These are phyloP conservation scores for Morpho achilles DNA, from an alignment of 2,888 invertebrate genomes.

Conservation along the genomic window DNA sequence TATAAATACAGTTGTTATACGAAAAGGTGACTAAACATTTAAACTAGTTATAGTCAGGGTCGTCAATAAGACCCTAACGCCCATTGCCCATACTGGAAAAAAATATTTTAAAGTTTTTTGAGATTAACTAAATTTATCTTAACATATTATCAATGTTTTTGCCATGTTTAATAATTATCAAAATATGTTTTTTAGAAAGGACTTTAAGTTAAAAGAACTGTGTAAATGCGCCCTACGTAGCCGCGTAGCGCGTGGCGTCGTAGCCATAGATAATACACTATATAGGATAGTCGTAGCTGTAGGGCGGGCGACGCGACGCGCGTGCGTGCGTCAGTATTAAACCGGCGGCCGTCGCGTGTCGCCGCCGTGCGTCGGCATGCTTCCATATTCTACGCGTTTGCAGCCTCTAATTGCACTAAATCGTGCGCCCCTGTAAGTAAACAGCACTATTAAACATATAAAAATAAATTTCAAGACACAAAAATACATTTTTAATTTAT, in stretches of 20 bases:
- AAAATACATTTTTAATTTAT: slow-evolving; percentile 39
- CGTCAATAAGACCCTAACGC: too few relatives aligned
- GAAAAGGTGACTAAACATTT: too few relatives aligned
- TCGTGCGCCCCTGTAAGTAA: slow-evolving; percentile 75
- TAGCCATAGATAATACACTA: too few relatives aligned
- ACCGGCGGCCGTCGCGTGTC: slow-evolving; percentile 65
- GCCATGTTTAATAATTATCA: neutral
- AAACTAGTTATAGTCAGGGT: too few relatives aligned
- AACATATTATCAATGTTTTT: too few relatives aligned
- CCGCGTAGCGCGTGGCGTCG: slow-evolving; percentile 48
- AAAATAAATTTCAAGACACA: neutral
- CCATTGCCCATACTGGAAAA: too few relatives aligned
- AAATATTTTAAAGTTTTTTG: too few relatives aligned
- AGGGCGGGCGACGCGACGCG: slow-evolving; percentile 37
- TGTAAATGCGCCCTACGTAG: slow-evolving; percentile 42
- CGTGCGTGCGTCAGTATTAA: slow-evolving; percentile 66
- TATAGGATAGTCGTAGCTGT: slow-evolving; percentile 46
- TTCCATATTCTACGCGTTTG: slow-evolving; percentile 38
- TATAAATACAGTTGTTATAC: too few relatives aligned
- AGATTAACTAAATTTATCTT: too few relatives aligned
- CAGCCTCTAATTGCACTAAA: slow-evolving; percentile 45
- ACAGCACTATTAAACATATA: slow-evolving; percentile 12
- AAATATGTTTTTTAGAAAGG: neutral
- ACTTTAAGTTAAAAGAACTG: neutral
- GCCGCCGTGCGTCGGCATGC: slow-evolving; percentile 65